These are phyloP conservation scores for Baryphthengus martii DNA, from an alignment of 2,113 vertebrate species.

Conservation along the genomic window DNA sequence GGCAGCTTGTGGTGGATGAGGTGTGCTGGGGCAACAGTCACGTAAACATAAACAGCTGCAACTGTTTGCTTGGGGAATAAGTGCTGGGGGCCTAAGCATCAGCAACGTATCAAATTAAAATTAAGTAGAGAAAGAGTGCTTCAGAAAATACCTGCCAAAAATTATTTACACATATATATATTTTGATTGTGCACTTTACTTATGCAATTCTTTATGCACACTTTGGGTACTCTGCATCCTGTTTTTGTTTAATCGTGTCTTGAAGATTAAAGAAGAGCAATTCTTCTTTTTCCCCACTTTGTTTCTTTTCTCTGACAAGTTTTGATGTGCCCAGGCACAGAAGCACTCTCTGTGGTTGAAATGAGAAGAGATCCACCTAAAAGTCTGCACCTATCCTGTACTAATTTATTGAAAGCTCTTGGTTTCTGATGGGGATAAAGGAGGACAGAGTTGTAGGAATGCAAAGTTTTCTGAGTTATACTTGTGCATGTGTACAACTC, in stretches of 20 bases:
- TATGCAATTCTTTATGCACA: background rate
- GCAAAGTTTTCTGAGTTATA: background rate
- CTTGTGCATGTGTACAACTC: background rate
- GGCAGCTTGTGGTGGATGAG: background rate
- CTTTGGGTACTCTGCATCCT: background rate
- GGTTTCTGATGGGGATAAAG: background rate
- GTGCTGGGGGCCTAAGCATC: background rate
- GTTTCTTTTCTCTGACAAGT: background rate
- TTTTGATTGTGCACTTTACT: background rate
- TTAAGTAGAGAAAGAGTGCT: background rate
- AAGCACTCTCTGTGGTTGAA: background rate
- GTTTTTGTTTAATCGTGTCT: background rate
- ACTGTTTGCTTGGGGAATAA: background rate
- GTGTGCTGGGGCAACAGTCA: background rate
- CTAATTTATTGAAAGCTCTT: background rate
- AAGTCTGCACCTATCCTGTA: background rate
- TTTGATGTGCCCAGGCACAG: background rate
- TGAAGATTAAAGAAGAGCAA: background rate
- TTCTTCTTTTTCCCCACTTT: background rate
- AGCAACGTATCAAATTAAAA: background rate
- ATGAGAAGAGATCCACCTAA: background rate
- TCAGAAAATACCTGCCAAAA: background rate
- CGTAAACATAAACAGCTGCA: fast-evolving
- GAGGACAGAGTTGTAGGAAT: background rate
- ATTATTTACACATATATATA: background rate